phyloP scores from a whole-genome alignment of 1,140 invertebrate genomes.

The Trachelipus rathkii region DNA sequence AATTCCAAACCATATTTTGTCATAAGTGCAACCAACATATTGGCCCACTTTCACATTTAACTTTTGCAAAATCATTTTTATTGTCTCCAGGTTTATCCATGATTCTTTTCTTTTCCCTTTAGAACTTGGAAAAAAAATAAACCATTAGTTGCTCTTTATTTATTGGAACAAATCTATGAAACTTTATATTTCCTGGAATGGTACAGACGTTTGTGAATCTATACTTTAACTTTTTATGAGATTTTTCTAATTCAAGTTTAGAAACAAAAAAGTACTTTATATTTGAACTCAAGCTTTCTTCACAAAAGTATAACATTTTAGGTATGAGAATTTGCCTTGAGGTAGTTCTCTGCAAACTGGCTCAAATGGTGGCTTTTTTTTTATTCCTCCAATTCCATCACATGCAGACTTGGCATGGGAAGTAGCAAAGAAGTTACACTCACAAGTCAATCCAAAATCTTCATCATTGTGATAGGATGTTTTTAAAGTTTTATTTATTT shows the following conservation, averaged over 20 bases:
- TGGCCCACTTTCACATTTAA: neutral
- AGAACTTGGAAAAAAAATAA: neutral
- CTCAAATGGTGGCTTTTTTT: neutral
- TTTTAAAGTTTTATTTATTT: conserved; percentile 4
- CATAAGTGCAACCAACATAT: neutral
- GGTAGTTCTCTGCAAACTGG: too few relatives aligned
- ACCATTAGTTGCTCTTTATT: neutral
- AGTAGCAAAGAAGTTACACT: conserved; percentile 1
- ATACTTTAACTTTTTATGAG: neutral
- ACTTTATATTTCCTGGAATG: neutral
- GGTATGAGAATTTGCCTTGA: neutral
- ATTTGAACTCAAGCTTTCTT: neutral
- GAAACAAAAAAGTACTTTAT: neutral
- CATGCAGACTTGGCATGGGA: neutral
- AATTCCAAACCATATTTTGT: neutral
- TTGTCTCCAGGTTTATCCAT: neutral
- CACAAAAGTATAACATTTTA: neutral
- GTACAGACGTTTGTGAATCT: neutral
- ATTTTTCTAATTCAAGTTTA: neutral
- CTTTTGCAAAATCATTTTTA: neutral
- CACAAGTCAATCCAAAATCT: conserved; percentile 17
- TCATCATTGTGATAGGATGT: conserved; percentile 5
- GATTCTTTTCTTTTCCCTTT: neutral
- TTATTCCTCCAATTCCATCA: neutral
- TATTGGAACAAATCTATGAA: neutral